phyloP scores from a whole-genome alignment of 1,140 invertebrate genomes.

The Drosophila lacteicornis region DNA sequence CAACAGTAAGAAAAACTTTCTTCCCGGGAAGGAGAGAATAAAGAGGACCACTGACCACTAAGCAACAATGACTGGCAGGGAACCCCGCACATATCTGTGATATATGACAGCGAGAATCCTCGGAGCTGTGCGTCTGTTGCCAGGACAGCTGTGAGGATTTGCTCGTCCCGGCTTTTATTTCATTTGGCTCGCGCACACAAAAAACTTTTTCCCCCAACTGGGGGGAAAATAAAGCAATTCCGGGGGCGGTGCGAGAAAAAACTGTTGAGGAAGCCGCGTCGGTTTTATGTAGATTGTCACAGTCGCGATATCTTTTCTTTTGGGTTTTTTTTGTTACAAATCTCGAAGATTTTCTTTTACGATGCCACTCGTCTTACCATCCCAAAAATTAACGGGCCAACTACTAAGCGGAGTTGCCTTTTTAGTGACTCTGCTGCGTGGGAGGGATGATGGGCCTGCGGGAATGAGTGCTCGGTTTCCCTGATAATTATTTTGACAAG shows the following conservation, averaged over 20 bases:
- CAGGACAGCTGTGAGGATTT: conserved; percentile 52
- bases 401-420: conserved; percentile 10
- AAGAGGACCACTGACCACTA: conserved; percentile 28
- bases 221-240: conserved; percentile 17
- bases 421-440: not conserved
- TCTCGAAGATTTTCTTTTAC: conserved; percentile 35
- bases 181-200: conserved; percentile 12
- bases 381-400: conserved; percentile 26
- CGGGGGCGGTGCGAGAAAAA: conserved; percentile 4
- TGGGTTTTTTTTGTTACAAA: conserved; percentile 6
- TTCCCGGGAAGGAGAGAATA: conserved; percentile 1
- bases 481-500: conserved; percentile 49
- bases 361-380: conserved; percentile 2
- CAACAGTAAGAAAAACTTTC: conserved; percentile 47
- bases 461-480: conserved; percentile 10
- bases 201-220: not conserved
- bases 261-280: conserved; percentile 19
- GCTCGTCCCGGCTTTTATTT: conserved; percentile 28
- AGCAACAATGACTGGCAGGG: conserved; percentile 16
- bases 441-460: not conserved
- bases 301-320: conserved; percentile 14
- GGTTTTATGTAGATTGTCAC: conserved; percentile 48
- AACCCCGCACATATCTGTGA: conserved; percentile 57
- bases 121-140: conserved; percentile 53
- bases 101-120: conserved; percentile 57